These are phyloP conservation scores for Boulengeromyrus knoepffleri DNA, from an alignment of 2,113 vertebrate species.

Conservation along the genomic window DNA sequence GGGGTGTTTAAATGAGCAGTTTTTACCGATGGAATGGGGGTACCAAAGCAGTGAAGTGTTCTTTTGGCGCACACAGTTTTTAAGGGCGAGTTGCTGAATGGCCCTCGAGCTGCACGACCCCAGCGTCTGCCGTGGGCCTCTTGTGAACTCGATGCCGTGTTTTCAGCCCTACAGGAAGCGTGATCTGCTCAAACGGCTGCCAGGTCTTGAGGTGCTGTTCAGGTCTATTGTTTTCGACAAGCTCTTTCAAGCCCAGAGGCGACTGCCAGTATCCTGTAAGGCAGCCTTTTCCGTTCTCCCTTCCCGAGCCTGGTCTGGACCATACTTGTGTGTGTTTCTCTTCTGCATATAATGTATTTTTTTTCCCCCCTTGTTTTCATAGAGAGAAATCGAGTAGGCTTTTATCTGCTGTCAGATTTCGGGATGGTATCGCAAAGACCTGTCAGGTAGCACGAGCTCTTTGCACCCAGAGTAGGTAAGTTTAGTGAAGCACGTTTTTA, in stretches of 20 bases:
- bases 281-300: neutral
- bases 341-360: neutral
- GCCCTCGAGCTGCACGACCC: neutral
- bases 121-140: too few species aligned
- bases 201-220: neutral
- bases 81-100: neutral
- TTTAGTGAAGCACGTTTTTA: neutral
- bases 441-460: neutral
- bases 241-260: constrained; percentile 6
- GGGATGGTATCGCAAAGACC: neutral
- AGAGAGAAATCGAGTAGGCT: neutral
- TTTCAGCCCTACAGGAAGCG: neutral
- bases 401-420: neutral
- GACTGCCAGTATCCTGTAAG: neutral
- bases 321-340: neutral
- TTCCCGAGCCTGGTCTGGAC: neutral
- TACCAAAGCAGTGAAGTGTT: neutral
- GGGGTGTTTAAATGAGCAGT: neutral
- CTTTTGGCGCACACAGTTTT: neutral
- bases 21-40: neutral
- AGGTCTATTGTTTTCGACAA: constrained; percentile 7
- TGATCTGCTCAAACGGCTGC: neutral
- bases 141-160: neutral
- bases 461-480: neutral
- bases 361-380: neutral